phyloP scores from a whole-genome alignment of 2,797 vertebrate genomes.

The Darevskia mixta region DNA sequence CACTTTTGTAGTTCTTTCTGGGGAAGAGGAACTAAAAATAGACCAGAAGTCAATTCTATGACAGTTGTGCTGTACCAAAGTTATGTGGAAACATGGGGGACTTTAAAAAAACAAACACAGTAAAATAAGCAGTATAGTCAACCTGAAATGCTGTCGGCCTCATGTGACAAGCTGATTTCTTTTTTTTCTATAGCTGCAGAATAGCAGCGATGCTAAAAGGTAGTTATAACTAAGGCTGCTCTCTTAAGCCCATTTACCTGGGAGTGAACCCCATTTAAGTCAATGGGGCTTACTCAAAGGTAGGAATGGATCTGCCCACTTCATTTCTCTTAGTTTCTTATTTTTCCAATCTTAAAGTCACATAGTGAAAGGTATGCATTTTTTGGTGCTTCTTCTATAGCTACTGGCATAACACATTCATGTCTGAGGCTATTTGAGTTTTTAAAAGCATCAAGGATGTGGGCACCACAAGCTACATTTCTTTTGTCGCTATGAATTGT shows the following conservation, averaged over 20 bases:
- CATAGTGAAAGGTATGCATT: too few species aligned
- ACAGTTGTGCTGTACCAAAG: slow-evolving; percentile 36
- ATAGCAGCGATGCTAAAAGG: neutral
- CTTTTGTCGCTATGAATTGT: neutral
- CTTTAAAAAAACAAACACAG: neutral
- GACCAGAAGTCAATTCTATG: slow-evolving; percentile 44
- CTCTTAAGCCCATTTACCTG: too few species aligned
- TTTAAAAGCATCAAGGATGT: slow-evolving; percentile 70
- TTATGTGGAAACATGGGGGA: slow-evolving; percentile 39
- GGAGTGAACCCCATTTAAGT: too few species aligned
- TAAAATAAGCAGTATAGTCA: slow-evolving; percentile 36
- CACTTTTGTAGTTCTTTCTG: slow-evolving; percentile 37
- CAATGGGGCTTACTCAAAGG: too few species aligned
- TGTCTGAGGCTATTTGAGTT: slow-evolving; percentile 74
- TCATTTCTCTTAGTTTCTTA: too few species aligned
- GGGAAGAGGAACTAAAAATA: slow-evolving; percentile 51
- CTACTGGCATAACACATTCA: slow-evolving; percentile 66
- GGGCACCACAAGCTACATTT: slow-evolving; percentile 29
- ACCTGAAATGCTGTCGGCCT: slow-evolving; percentile 21
- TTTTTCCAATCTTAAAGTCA: too few species aligned
- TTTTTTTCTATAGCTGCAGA: slow-evolving; percentile 6
- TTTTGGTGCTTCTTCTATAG: slow-evolving; percentile 50
- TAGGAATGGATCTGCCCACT: too few species aligned
- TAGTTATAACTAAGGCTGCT: neutral
- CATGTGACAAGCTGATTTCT: slow-evolving; percentile 24